phyloP scores from a whole-genome alignment of 2,797 vertebrate genomes.

The Sebastes baramenuke region DNA sequence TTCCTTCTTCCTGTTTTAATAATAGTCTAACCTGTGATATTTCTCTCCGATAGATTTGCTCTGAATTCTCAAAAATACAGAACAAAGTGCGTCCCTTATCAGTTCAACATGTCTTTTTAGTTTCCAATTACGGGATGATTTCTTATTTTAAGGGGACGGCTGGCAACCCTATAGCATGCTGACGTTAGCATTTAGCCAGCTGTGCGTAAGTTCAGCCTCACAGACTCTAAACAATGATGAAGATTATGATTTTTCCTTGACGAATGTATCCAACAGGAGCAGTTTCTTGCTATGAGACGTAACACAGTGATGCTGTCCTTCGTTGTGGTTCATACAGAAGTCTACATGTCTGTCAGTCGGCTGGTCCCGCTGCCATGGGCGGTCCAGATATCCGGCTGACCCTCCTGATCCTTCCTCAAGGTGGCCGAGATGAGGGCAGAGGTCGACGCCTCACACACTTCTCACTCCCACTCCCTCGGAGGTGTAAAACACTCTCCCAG shows the following conservation, averaged over 20 bases:
- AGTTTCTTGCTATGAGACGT: background rate
- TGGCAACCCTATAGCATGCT: background rate
- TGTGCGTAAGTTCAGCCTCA: background rate
- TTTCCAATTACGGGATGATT: too few species aligned
- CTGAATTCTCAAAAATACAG: too few species aligned
- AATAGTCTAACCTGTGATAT: too few species aligned
- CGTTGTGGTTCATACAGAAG: slow-evolving; percentile 4
- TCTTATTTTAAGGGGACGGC: too few species aligned
- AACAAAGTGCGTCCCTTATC: too few species aligned
- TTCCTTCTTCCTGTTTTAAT: too few species aligned
- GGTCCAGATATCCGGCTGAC: slow-evolving; percentile 42
- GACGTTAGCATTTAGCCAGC: background rate
- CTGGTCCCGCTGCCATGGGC: slow-evolving; percentile 10
- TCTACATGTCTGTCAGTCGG: slow-evolving; percentile 20
- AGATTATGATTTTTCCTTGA: background rate
- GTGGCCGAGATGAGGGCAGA: slow-evolving; percentile 52
- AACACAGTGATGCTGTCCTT: slow-evolving; percentile 1
- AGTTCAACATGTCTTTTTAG: too few species aligned
- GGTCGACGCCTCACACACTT: slow-evolving; percentile 19
- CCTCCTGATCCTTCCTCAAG: slow-evolving; percentile 33
- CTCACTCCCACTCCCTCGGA: slow-evolving; percentile 25
- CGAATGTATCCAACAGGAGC: background rate
- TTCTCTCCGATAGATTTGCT: too few species aligned
- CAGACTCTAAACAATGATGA: background rate
- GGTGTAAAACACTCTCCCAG: slow-evolving; percentile 37